phyloP scores from a whole-genome alignment of 2,797 vertebrate species.

The Hafferia zeledoni region DNA sequence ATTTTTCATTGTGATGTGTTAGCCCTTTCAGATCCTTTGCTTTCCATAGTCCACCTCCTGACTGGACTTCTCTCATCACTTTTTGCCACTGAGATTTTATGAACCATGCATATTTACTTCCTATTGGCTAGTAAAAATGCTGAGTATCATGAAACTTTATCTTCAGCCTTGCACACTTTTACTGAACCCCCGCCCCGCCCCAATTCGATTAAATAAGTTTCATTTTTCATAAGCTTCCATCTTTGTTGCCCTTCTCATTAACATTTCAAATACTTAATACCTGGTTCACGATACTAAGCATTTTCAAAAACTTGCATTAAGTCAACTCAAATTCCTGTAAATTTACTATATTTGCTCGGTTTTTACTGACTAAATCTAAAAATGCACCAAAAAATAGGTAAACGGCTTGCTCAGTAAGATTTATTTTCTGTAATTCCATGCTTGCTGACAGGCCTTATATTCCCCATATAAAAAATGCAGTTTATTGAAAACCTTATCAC shows the following conservation, averaged over 20 bases:
- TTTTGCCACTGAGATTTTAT: not conserved
- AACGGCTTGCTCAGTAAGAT: not conserved
- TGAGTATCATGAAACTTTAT: not conserved
- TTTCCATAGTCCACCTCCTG: not conserved
- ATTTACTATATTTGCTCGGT: not conserved
- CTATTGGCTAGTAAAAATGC: not conserved
- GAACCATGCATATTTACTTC: not conserved
- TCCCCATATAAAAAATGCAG: not conserved
- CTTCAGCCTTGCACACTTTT: not conserved
- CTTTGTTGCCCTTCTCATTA: not conserved
- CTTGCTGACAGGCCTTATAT: not conserved
- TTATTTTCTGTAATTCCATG: not conserved
- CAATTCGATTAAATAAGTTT: not conserved
- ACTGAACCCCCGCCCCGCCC: not conserved
- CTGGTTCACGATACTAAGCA: not conserved
- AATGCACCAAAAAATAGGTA: not conserved
- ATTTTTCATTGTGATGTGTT: not conserved
- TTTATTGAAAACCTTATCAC: not conserved
- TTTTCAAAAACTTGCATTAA: not conserved
- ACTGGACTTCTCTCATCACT: not conserved
- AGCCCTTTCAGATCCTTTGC: not conserved
- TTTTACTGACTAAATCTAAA: not conserved
- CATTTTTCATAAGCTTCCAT: not conserved
- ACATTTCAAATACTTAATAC: not conserved
- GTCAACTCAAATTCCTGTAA: not conserved